A percentile compares a stretch with the other conserved stretches of the same genome.
These are phyloP conservation scores for Delichon dasypus DNA, from an alignment of 2,797 vertebrate species.

Conservation along the genomic window DNA sequence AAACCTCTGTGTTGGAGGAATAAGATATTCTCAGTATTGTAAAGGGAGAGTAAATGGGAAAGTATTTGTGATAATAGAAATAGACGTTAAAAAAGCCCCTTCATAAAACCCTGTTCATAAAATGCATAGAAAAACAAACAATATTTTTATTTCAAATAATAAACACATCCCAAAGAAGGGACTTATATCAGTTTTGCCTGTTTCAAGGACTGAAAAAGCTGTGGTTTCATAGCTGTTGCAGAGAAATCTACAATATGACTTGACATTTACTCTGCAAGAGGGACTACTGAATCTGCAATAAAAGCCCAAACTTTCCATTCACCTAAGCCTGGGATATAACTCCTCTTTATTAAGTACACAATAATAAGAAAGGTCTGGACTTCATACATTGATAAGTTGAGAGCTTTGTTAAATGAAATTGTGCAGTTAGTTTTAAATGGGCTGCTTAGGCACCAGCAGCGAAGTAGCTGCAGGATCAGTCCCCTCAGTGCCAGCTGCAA, in stretches of 20 bases:
- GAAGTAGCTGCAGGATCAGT: neutral
- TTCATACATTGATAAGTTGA: neutral
- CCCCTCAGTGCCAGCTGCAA: neutral
- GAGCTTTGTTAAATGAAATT: neutral
- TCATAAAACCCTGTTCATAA: neutral
- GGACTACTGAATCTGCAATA: neutral
- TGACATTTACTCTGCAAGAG: neutral
- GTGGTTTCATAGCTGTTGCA: neutral
- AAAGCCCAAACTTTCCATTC: neutral
- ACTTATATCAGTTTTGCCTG: neutral
- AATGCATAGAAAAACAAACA: neutral
- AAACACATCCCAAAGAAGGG: neutral
- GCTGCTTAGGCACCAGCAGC: neutral
- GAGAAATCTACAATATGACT: neutral
- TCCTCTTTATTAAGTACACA: neutral
- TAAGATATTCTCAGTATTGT: neutral
- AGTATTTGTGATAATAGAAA: neutral
- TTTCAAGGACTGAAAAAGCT: neutral
- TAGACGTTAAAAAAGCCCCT: rapidly evolving
- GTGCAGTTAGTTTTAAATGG: neutral
- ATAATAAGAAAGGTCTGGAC: neutral
- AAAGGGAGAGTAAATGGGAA: neutral
- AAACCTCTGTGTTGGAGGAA: neutral
- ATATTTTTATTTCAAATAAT: neutral
- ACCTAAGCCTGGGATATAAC: neutral